Evolutionary conservation across 1,140 invertebrate genomes (phyloP), one percentile per base, ranked within the genome.

Genomic region (Bombus waltoni): DNA sequence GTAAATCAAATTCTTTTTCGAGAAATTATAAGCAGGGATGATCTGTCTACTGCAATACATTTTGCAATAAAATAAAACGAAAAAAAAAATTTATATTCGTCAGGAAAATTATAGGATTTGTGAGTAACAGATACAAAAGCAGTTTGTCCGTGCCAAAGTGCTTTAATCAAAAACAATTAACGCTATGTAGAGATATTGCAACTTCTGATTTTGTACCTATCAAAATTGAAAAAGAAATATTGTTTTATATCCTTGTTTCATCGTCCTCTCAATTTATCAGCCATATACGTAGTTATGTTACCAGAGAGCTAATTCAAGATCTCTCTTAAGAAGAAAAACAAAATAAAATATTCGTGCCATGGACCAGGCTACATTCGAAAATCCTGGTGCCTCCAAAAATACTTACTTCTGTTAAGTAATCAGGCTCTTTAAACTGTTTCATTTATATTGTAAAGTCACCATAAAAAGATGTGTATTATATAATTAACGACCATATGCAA

Each of bases 401-500:
- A 47, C 25, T 47, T 76, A 86, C 65, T 81, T 87, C 57, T 82
- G 57, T 89, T 57, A 83, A 89, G 47, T 72, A 62, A 88, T 91
- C 83, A 40, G 86, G 72, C 83, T 90, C 87, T 85, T 85, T 79
- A 85, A 84, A 85, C 86, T 77, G 77, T 93, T 93, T 91, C 79
- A 74, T 93, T 93, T 89, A 90, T 90, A 92, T 73, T 93, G 89
- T 93, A 90, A 93, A 93, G 89, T 92, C 84, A 93, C 53, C 86
- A 83, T 92, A 89, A 92, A 32, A 59, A 93, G 90, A 81, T 93
- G 92, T 93, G 92, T 93, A 93, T 93, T 92, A 92, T 92, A 92
- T 89, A 92, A 91, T 91, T 93, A 93, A 92, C 83, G 87, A 91
- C 86, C 89, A 92, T 91, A 92, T 73, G 90, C 89, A 89, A 89